These are phyloP conservation scores for Sminthurinus signatus DNA, from an alignment of 1,140 invertebrate genomes.

Conservation along the genomic window DNA sequence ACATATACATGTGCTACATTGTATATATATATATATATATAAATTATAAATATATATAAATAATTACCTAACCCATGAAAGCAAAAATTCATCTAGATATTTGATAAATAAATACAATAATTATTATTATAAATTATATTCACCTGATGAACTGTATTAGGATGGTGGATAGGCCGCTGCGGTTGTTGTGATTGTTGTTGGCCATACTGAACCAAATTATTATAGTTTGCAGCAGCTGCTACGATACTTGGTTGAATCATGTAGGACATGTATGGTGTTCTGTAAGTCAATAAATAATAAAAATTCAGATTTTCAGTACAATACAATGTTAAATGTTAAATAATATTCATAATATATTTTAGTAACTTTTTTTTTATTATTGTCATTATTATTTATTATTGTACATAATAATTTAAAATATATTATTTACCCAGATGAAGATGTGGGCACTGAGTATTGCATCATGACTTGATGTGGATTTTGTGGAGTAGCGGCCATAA, in stretches of 20 bases:
- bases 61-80: too few relatives aligned
- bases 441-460: slow-evolving; percentile 15
- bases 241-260: background rate
- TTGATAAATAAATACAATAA: too few relatives aligned
- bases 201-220: slow-evolving; percentile 2
- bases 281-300: background rate
- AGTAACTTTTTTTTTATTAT: too few relatives aligned
- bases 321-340: background rate
- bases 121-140: too few relatives aligned
- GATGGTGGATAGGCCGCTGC: background rate
- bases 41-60: too few relatives aligned
- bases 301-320: too few relatives aligned
- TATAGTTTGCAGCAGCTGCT: background rate
- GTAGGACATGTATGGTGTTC: slow-evolving; percentile 13
- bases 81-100: too few relatives aligned
- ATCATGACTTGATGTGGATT: slow-evolving; percentile 5
- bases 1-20: background rate
- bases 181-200: slow-evolving; percentile 2
- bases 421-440: background rate
- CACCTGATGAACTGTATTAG: slow-evolving; percentile 12
- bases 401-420: background rate
- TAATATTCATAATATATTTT: background rate
- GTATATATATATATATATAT: too few relatives aligned
- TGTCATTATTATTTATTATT: too few relatives aligned
- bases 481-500: background rate